Evolutionary conservation across 2,113 vertebrate genomes (phyloP).

Genomic region (Eublepharis macularius): DNA sequence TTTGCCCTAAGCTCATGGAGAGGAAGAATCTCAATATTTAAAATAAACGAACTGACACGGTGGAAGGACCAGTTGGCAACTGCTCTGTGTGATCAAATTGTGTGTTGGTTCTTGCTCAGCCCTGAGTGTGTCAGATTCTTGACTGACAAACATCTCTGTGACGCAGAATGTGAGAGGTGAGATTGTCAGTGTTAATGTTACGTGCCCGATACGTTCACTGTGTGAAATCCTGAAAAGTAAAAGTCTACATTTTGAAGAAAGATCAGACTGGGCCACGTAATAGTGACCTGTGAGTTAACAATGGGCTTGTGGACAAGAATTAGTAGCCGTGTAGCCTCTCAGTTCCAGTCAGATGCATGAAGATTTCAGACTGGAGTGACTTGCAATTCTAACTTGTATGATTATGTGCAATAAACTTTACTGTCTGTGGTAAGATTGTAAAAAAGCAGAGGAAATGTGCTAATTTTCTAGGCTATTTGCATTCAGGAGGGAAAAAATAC

Average conservation of each 20-base stretch:
- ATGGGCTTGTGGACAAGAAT: neutral
- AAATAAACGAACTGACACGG: no score
- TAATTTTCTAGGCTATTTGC: neutral
- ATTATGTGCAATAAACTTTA: neutral
- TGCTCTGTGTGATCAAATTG: no score
- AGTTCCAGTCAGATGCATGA: neutral
- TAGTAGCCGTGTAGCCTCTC: neutral
- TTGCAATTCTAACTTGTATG: conserved; percentile 1
- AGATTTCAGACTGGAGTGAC: neutral
- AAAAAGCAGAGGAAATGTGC: neutral
- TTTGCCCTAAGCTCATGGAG: no score
- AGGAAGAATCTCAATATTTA: no score
- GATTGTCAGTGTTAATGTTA: no score
- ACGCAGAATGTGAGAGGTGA: neutral
- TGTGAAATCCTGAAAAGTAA: neutral
- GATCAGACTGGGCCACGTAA: neutral
- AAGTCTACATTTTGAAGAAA: neutral
- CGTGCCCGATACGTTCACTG: no score
- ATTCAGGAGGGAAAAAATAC: neutral
- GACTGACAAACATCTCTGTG: neutral
- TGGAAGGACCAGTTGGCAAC: no score
- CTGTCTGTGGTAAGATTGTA: neutral
- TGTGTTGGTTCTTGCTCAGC: no score
- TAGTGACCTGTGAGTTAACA: neutral
- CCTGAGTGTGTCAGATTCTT: no score